Evolutionary conservation across 2,888 invertebrate genomes (phyloP).

Genomic region (Xanthia togata): DNA sequence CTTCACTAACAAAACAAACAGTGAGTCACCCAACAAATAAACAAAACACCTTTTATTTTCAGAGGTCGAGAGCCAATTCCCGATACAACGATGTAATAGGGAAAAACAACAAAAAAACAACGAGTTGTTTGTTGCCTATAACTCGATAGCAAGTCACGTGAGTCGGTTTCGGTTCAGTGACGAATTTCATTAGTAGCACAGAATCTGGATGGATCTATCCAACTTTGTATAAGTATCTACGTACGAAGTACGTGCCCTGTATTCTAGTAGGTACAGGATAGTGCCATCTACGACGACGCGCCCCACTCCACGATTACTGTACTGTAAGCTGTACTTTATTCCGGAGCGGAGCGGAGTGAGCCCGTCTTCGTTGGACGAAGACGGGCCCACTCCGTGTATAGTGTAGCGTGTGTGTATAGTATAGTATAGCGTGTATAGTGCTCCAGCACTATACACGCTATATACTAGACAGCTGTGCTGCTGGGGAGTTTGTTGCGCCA

Average conservation of each 20-base stretch:
- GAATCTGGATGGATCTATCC: not conserved
- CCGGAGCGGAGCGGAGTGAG: no score
- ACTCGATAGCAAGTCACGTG: constrained; percentile 3
- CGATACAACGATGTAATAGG: constrained; percentile 28
- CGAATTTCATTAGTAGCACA: constrained; percentile 8
- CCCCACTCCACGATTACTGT: no score
- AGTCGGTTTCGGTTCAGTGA: constrained; percentile 11
- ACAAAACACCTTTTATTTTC: constrained; percentile 47
- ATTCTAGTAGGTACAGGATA: not conserved
- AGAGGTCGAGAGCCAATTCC: constrained; percentile 41
- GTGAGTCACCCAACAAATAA: constrained; percentile 30
- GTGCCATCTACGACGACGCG: no score
- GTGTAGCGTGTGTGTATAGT: no score
- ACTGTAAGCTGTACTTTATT: no score
- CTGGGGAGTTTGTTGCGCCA: no score
- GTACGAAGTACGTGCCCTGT: not conserved
- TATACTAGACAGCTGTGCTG: no score
- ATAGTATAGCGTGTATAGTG: no score
- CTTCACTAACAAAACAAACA: constrained; percentile 24
- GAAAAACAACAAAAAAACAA: constrained; percentile 28
- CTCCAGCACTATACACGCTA: no score
- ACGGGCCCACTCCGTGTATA: no score
- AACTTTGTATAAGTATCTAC: not conserved
- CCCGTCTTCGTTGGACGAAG: no score
- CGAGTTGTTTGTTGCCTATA: constrained; percentile 4